phyloP scores from a whole-genome alignment of 2,113 vertebrate genomes.

The Brachionichthys hirsutus region DNA sequence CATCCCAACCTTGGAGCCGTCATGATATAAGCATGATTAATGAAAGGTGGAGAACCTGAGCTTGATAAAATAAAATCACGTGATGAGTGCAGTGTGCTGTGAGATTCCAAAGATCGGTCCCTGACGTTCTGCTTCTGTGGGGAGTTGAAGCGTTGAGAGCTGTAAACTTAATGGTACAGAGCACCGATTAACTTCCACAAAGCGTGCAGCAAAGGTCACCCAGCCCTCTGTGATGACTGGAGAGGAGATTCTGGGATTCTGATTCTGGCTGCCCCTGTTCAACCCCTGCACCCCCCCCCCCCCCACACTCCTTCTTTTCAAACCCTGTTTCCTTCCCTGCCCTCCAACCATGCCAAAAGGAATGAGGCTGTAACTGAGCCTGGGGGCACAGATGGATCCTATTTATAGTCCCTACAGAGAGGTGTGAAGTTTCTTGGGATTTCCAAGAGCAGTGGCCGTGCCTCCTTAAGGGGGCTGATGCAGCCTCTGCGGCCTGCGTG shows the following conservation, averaged over 20 bases:
- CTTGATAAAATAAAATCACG: slow-evolving; percentile 17
- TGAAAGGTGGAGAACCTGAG: slow-evolving; percentile 57
- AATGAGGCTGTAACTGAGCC: slow-evolving; percentile 79
- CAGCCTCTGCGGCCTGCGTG: slow-evolving; percentile 43
- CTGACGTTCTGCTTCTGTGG: slow-evolving; percentile 18
- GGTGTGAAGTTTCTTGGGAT: slow-evolving; percentile 83
- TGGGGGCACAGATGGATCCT: slow-evolving; percentile 78
- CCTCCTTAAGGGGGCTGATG: slow-evolving; percentile 78
- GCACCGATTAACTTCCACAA: slow-evolving; percentile 24
- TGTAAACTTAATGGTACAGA: slow-evolving; percentile 19
- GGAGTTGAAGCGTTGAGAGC: slow-evolving; percentile 2
- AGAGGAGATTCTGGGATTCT: slow-evolving; percentile 42
- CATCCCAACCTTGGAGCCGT: slow-evolving; percentile 11
- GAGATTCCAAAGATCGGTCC: slow-evolving; percentile 46
- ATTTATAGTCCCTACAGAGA: slow-evolving; percentile 76
- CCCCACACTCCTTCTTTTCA: slow-evolving; percentile 14
- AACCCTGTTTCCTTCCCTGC: slow-evolving; percentile 57
- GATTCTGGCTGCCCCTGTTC: slow-evolving; percentile 17
- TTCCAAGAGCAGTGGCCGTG: slow-evolving; percentile 65
- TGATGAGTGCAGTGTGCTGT: slow-evolving; percentile 41
- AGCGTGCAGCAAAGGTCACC: slow-evolving; percentile 41
- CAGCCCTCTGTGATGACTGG: slow-evolving; percentile 45
- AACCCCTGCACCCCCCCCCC: too few species aligned
- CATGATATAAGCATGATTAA: slow-evolving; percentile 35
- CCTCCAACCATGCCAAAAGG: slow-evolving; percentile 67